phyloP scores from a whole-genome alignment of 2,888 invertebrate genomes.

The Linhomoeus sp. region DNA sequence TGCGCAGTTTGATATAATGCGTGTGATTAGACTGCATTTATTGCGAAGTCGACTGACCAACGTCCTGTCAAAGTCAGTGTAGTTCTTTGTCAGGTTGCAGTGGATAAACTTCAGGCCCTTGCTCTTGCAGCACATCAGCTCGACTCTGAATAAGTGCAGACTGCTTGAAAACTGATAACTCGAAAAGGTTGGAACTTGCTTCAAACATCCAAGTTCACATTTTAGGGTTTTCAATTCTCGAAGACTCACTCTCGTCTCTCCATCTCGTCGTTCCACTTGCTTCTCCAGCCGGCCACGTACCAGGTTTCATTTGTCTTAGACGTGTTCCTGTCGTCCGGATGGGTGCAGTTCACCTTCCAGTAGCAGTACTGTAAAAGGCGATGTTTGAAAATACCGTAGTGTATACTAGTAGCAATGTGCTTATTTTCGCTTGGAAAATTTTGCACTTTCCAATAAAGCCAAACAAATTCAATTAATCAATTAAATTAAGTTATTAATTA shows the following conservation, averaged over 20 bases:
- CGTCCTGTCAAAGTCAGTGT: no score
- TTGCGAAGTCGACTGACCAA: not conserved
- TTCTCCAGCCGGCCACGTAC: conserved; percentile 1
- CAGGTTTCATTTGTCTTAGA: not conserved
- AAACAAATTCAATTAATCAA: no score
- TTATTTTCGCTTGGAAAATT: no score
- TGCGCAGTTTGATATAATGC: no score
- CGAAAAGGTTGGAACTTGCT: no score
- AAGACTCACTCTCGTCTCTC: not conserved
- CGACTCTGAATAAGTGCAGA: not conserved
- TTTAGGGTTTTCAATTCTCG: not conserved
- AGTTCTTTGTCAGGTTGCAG: conserved; percentile 1
- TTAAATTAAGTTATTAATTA: no score
- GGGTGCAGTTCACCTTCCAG: conserved; percentile 1
- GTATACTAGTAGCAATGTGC: no score
- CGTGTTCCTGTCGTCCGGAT: not conserved
- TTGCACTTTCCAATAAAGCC: no score
- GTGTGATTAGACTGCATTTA: no score
- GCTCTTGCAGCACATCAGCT: conserved; percentile 8
- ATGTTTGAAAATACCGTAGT: no score
- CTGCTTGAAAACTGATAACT: no score
- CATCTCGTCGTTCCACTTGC: not conserved
- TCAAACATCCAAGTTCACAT: no score
- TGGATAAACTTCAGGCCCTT: not conserved
- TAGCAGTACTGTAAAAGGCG: conserved; percentile 1